Percentiles rank a stretch among this genome's conserved stretches.
Conservation (phyloP, 1,140 invertebrate genomes). For the Anastatus disparis region DNA sequence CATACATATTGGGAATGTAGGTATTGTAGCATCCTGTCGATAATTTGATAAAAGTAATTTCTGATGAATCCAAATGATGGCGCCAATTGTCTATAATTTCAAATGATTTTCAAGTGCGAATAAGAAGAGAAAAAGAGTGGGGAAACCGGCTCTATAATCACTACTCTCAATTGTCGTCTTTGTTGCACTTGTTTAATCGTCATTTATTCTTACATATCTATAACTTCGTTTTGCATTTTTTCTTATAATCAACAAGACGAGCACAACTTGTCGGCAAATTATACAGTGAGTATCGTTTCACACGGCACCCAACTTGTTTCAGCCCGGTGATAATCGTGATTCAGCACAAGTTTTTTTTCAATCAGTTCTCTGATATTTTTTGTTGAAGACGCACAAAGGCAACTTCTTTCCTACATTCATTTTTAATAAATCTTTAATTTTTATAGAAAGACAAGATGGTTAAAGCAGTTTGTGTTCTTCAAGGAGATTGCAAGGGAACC, state of each 20-base stretch:
- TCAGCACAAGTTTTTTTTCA: constrained; percentile 50
- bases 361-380: neutral
- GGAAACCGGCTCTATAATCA: neutral
- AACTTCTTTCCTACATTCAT: neutral
- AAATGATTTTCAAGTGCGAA: neutral
- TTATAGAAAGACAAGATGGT: constrained; percentile 54
- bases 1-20: neutral
- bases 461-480: constrained; percentile 88
- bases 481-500: constrained; percentile 85
- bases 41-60: neutral
- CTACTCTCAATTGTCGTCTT: neutral
- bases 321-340: constrained; percentile 48
- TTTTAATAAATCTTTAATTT: neutral
- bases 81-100: neutral
- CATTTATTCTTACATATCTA: neutral
- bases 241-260: neutral
- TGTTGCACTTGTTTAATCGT: neutral
- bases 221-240: neutral
- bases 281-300: neutral
- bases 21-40: neutral
- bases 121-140: neutral
- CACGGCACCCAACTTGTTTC: neutral
- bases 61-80: neutral
- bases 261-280: neutral
- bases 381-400: no score